Base-by-base conservation (phyloP, 2,113 vertebrate species). In the Ctenodactylus gundi region DNA sequence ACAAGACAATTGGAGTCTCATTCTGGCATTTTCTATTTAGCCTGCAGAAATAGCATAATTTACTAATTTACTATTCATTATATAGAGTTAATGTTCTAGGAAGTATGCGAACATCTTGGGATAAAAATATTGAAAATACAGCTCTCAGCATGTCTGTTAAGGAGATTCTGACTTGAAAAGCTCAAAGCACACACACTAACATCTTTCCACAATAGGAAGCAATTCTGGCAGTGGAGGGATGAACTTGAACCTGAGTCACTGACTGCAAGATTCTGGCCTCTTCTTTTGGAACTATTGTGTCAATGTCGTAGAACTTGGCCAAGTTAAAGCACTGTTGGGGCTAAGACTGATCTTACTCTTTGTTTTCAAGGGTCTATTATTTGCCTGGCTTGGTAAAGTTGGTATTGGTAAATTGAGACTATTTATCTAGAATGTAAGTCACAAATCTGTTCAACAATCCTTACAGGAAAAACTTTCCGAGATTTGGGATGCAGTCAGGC, bases 361-460 rank as follows among this genome's bases (percentile, higher is more conserved):
- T 93, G 84, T 57, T 85, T 82, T 94, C 75, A 41, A 41, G 55
- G 55, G 15, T 78, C 67, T 68, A 3, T 91, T 90, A 77, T 95
- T 96, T 94, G 93, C 49, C 73, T 88, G 72, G 57, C 11, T 93
- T 83, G 62, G 76, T 68, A 73, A 95, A 93, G 67, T 70, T 68
- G 83, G 44, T 81, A 58, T 92, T 90, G 57, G 51, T 90, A 97
- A 95, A 80, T 91, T 81, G 67, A 93, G 90, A 93, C 62, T 90
- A 81, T 96, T 96, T 97, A 87, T 96, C 72, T 88, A 93, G 62
- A 96, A 70, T 85, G 90, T 96, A 96, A 95, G 77, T 82, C 93
- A 75, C 73, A 96, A 90, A 92, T 96, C 90, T 92, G 92, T 94
- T 92, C 67, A 77, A 31, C 90, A 36, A 82, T 93, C 96, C 83